Conservation (phyloP, 2,113 vertebrate species). For the Asarcornis scutulata region DNA sequence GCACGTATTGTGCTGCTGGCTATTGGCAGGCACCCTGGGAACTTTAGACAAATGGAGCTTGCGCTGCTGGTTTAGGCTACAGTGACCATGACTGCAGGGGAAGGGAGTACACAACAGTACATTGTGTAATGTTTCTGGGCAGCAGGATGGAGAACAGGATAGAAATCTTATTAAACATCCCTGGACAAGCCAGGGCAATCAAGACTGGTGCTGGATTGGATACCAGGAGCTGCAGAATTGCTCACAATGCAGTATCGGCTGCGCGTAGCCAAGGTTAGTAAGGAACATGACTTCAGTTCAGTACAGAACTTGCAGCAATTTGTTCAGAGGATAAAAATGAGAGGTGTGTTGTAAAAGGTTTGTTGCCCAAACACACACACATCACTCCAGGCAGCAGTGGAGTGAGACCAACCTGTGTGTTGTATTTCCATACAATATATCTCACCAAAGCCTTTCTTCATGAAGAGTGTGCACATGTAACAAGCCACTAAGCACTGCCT, state of each 20-base stretch:
- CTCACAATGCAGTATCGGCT: neutral
- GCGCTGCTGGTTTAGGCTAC: neutral
- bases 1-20: constrained; percentile 18
- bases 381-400: neutral
- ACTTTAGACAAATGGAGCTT: constrained; percentile 18
- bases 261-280: constrained; percentile 6
- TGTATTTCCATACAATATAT: neutral
- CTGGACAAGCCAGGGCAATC: neutral
- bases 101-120: neutral
- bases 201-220: neutral
- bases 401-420: neutral
- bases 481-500: neutral
- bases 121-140: neutral
- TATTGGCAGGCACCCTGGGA: constrained; percentile 29
- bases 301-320: constrained; percentile 9
- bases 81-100: neutral
- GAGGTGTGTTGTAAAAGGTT: neutral
- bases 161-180: neutral
- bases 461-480: neutral
- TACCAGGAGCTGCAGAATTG: neutral
- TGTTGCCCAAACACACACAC: neutral
- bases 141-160: neutral
- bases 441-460: neutral
- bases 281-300: neutral
- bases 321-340: constrained; percentile 1